phyloP scores from a whole-genome alignment of 2,113 vertebrate species.

The Chaetodon trifascialis region DNA sequence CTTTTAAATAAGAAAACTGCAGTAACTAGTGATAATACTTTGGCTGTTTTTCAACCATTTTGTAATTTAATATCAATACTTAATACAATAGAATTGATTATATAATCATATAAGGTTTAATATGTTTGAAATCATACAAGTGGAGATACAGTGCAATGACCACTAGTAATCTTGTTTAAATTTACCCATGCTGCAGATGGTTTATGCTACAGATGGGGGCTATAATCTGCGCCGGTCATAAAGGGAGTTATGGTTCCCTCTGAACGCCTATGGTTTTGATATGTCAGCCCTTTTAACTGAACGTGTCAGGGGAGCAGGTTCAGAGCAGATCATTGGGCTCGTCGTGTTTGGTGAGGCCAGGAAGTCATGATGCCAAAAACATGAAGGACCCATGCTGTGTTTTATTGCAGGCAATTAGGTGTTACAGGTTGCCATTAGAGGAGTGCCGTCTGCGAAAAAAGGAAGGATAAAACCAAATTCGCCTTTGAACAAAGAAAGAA shows the following conservation, averaged over 20 bases:
- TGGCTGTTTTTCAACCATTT: constrained; percentile 13
- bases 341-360: constrained; percentile 45
- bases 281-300: constrained; percentile 56
- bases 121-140: constrained; percentile 53
- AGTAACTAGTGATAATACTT: background rate
- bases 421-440: constrained; percentile 68
- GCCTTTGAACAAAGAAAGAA: constrained; percentile 69
- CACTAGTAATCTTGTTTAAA: constrained; percentile 58
- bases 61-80: constrained; percentile 35
- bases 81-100: constrained; percentile 30
- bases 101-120: constrained; percentile 25
- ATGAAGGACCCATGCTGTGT: constrained; percentile 60
- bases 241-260: constrained; percentile 59
- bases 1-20: too few relatives aligned
- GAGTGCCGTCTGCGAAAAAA: constrained; percentile 41
- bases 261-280: constrained; percentile 55
- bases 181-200: constrained; percentile 55
- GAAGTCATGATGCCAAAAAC: constrained; percentile 60
- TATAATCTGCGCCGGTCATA: constrained; percentile 62
- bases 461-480: constrained; percentile 49
- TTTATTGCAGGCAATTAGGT: constrained; percentile 72
- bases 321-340: constrained; percentile 42
- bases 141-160: constrained; percentile 35
- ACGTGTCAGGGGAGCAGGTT: constrained; percentile 48
- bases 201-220: constrained; percentile 58